Evolutionary conservation across 2,888 invertebrate species (phyloP).

Genomic region (Alloscopus bannaensis): DNA sequence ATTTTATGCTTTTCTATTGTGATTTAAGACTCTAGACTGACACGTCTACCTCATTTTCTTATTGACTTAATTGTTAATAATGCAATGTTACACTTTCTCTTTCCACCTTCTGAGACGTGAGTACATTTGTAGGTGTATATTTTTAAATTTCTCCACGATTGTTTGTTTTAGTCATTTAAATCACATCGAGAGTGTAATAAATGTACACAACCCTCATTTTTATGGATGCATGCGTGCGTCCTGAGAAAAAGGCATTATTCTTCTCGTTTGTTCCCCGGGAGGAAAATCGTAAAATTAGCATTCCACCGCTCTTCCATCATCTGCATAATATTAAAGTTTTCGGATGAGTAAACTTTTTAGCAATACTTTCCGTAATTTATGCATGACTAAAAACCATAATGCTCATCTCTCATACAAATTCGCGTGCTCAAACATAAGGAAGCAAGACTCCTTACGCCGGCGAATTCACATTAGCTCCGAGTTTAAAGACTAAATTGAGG

Average conservation of each 20-base stretch:
- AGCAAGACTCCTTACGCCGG: background rate
- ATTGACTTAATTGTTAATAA: too few relatives aligned
- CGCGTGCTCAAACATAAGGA: background rate
- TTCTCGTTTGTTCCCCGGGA: constrained; percentile 36
- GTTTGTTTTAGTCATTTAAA: constrained; percentile 31
- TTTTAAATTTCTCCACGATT: constrained; percentile 32
- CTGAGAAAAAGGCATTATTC: constrained; percentile 47
- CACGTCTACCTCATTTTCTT: too few relatives aligned
- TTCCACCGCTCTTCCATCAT: constrained; percentile 49
- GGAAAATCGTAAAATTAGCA: constrained; percentile 52
- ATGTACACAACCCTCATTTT: constrained; percentile 4
- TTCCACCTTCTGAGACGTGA: too few relatives aligned
- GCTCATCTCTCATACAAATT: constrained; percentile 17
- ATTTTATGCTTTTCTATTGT: too few relatives aligned
- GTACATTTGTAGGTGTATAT: too few relatives aligned
- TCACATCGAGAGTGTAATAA: constrained; percentile 18
- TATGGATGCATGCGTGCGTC: constrained; percentile 58
- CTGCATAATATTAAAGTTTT: constrained; percentile 54
- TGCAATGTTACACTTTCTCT: too few relatives aligned
- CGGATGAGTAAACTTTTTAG: constrained; percentile 49
- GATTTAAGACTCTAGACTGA: too few relatives aligned
- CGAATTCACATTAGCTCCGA: constrained; percentile 33
- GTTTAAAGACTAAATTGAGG: constrained; percentile 50
- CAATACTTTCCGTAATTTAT: constrained; percentile 56
- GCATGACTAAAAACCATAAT: constrained; percentile 61